Percentiles rank a stretch among this genome's conserved stretches.
Evolutionary conservation across 1,140 invertebrate genomes (phyloP).

Genomic region (Drosophila truncata): DNA sequence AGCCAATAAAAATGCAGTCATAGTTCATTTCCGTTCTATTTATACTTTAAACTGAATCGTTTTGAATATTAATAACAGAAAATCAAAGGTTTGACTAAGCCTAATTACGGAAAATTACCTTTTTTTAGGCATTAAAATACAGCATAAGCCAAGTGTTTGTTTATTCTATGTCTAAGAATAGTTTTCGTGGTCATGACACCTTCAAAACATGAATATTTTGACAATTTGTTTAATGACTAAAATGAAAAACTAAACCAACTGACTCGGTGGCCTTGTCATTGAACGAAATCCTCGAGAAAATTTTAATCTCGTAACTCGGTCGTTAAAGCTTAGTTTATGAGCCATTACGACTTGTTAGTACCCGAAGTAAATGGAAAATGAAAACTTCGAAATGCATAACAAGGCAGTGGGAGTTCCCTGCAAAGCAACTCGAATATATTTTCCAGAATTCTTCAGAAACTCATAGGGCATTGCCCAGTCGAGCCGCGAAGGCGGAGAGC

Average conservation of each 20-base stretch:
- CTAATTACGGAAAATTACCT: neutral
- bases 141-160: neutral
- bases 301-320: neutral
- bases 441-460: neutral
- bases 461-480: constrained; percentile 40
- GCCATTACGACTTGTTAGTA: constrained; percentile 19
- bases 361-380: neutral
- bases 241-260: neutral
- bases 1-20: constrained; percentile 5
- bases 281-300: constrained; percentile 8
- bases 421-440: neutral
- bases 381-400: constrained; percentile 5
- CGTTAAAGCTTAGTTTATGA: constrained; percentile 6
- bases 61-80: neutral
- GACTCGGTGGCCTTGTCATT: constrained; percentile 10
- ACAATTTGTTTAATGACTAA: neutral
- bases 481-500: neutral
- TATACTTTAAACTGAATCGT: neutral
- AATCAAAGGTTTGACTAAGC: neutral
- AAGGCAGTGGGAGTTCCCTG: constrained; percentile 1
- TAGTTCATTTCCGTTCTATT: constrained; percentile 1
- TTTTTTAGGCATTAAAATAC: neutral
- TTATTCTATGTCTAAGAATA: neutral
- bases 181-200: neutral
- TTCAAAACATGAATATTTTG: neutral